Base-by-base conservation (phyloP, 30 jellyfish, hydroid and myxozoan genomes). In the Pelagia noctiluca region DNA sequence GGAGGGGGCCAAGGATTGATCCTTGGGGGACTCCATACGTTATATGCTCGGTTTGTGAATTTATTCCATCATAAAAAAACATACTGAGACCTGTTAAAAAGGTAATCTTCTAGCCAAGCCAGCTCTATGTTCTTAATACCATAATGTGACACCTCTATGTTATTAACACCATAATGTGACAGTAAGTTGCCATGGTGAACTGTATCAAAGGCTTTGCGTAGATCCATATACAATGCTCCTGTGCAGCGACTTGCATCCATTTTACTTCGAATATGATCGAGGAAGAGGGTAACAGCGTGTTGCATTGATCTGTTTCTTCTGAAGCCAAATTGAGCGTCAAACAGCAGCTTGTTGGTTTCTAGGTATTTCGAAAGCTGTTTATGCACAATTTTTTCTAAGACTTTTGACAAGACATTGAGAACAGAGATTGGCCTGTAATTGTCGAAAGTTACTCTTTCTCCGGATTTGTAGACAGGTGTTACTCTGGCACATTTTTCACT, bases 21-120 rank as follows among this genome's bases (percentile, higher is more conserved):
- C n/a, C n/a, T n/a, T n/a, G n/a, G n/a, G n/a, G n/a, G n/a, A n/a
- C n/a, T n/a, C n/a, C n/a, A n/a, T n/a, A n/a, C n/a, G n/a, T n/a
- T n/a, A n/a, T n/a, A n/a, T n/a, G n/a, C 90, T 26, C 90, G 84
- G 19, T 35, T 29, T 46, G 47, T 29, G 62, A 82, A 46, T 33
- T 50, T 83, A 53, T 71, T 19, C 90, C 94, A 83, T 83, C 90
- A 83, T 68, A 71, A 71, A 63, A 85, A 75, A 85, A n/a, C 87
- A 85, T 42, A 31, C 67, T 71, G 85, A 75, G 83, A n/a, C 35
- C 91, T 63, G 87, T 85, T 75, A 46, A 85, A 85, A 74, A 74
- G 84, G 35, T 63, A 75, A 66, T 81, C 86, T 67, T 63, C 85
- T 53, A 84, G 76, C 83, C 85, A 84, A 71, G 87, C 75, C 0